Conservation (phyloP, 1,140 invertebrate genomes). For the Drosophila aff. region DNA sequence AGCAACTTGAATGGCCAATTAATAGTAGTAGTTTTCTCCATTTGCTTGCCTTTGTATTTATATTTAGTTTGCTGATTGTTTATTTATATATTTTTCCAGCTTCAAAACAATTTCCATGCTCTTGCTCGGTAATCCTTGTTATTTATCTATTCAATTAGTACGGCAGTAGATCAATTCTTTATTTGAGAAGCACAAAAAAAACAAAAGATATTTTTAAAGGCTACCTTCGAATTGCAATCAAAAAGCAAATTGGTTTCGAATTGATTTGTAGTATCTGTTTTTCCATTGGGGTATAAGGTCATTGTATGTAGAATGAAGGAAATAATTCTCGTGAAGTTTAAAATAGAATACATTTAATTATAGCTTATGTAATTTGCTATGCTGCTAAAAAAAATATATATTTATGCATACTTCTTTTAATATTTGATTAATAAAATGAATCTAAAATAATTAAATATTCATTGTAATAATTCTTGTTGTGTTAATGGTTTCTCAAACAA, state of each 20-base stretch:
- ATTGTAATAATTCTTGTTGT: not conserved
- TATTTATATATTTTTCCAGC: conserved; percentile 8
- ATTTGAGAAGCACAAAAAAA: not conserved
- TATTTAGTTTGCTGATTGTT: conserved; percentile 19
- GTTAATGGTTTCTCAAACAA: not conserved
- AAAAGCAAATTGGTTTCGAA: not conserved
- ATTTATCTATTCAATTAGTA: conserved; percentile 51
- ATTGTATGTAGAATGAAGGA: not conserved
- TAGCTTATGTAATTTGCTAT: no score
- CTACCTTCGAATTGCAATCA: not conserved
- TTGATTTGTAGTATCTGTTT: not conserved
- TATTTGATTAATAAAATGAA: no score
- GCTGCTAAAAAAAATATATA: no score
- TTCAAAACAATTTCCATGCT: conserved; percentile 24
- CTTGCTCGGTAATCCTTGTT: conserved; percentile 32
- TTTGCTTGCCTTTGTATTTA: conserved; percentile 13
- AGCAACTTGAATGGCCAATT: conserved; percentile 72
- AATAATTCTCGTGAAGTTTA: not conserved
- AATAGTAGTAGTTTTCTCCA: conserved; percentile 38
- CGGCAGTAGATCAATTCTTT: conserved; percentile 16
- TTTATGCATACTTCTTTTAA: no score
- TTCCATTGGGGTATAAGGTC: no score
- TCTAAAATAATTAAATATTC: no score
- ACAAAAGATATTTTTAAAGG: not conserved
- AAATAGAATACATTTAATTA: not conserved